Evolutionary conservation across 2,113 vertebrate genomes (phyloP).

Genomic region (Chlorodrepanis virens): DNA sequence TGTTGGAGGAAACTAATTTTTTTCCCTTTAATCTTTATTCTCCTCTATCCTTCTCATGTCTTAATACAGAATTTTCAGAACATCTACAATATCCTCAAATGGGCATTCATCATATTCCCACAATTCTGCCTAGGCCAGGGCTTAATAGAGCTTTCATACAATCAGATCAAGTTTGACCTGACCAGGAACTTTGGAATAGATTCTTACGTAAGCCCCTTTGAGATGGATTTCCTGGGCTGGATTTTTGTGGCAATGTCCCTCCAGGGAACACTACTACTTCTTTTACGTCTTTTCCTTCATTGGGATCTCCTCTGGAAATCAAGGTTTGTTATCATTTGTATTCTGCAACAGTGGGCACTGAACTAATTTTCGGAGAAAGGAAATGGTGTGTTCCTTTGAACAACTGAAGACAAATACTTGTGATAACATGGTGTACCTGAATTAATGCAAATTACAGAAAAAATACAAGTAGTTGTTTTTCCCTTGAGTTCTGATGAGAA

Average conservation of each 20-base stretch:
- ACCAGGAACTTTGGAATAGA: slow-evolving; percentile 67
- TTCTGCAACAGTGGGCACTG: not conserved
- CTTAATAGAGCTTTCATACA: slow-evolving; percentile 74
- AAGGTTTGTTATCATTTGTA: slow-evolving; percentile 46
- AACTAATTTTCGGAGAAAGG: not conserved
- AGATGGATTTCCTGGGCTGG: slow-evolving; percentile 73
- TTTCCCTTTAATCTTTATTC: not conserved
- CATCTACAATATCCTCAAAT: slow-evolving; percentile 66
- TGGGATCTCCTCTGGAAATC: slow-evolving; percentile 51
- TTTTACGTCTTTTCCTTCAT: slow-evolving; percentile 65
- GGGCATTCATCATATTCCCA: slow-evolving; percentile 72
- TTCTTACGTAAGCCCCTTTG: slow-evolving; percentile 72
- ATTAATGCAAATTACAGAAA: not conserved
- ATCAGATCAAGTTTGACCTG: slow-evolving; percentile 73
- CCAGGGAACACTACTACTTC: slow-evolving; percentile 66
- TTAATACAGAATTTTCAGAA: slow-evolving; percentile 66
- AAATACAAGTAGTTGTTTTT: not conserved
- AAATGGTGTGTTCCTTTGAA: not conserved
- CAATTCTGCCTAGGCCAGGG: slow-evolving; percentile 78
- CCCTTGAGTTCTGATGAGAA: not conserved
- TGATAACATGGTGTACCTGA: not conserved
- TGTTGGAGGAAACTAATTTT: not conserved
- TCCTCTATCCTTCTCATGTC: not conserved
- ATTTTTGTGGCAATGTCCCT: slow-evolving; percentile 67
- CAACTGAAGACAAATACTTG: not conserved